Evolutionary conservation across 2,888 invertebrate genomes (phyloP), one percentile per base, ranked within the genome.

Genomic region (Cerastis rubricosa): DNA sequence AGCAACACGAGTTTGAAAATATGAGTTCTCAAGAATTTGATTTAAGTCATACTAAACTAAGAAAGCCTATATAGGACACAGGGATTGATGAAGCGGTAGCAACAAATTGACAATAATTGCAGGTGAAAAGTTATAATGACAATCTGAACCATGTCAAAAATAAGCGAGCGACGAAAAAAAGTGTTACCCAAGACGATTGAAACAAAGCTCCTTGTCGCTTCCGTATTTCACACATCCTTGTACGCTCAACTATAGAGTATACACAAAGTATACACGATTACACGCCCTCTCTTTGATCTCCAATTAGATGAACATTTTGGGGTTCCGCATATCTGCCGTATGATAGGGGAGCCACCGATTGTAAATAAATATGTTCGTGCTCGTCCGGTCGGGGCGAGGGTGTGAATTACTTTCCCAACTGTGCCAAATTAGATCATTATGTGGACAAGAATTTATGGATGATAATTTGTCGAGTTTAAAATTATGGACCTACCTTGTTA

Each of bases 221-320:
- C 95, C 81, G 92, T 91, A 76, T 68, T 4, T 17, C 67, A 12
- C 88, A 88, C 64, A 78, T 82, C 85, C 49, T 47, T 67, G 68
- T 74, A 80, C 49, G 35, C 63, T 74, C 78, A 76, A 88, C 89
- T 91, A 92, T 92, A 91, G 89, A 89, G 90, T 89, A 91, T 90
- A 91, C 91, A 91, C 93, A 89, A 89, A 90, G 93, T 93, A 92
- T 94, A 94, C 89, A 90, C 94, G 95, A 95, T 95, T 95, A 95
- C 94, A 93, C 95, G 95, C 94, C 95, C 95, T 93, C 93, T 91
- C 95, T 96, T 96, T 96, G 96, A 96, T 96, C 94, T 96, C 95
- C 95, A 96, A 96, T 96, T 96, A 96, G 96, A 96, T 94, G 96
- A 95, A 95, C 96, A 96, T 96, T 96, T 96, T 95, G 95, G 96